These are phyloP conservation scores for Coreoperca whiteheadi DNA, from an alignment of 2,113 vertebrate species.

Conservation along the genomic window DNA sequence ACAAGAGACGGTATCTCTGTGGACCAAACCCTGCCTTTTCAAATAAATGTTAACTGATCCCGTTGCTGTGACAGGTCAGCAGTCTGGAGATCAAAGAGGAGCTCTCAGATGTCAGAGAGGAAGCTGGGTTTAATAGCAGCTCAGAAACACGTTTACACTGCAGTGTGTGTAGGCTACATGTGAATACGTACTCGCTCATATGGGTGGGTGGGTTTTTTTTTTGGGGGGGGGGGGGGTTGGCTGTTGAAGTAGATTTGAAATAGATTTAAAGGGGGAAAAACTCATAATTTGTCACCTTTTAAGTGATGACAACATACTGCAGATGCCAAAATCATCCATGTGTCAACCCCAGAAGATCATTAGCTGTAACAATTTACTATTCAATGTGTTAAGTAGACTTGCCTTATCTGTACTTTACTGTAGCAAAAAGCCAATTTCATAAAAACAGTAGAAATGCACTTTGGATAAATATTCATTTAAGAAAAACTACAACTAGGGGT, in stretches of 20 bases:
- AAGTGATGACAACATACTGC: no score
- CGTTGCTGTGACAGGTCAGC: slow-evolving; percentile 59
- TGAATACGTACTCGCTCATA: slow-evolving; percentile 1
- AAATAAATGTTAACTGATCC: slow-evolving; percentile 54
- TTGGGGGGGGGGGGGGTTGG: no score
- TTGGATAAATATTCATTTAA: background rate
- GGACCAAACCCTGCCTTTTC: slow-evolving; percentile 35
- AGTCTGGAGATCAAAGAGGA: slow-evolving; percentile 62
- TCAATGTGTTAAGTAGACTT: no score
- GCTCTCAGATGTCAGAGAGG: slow-evolving; percentile 40
- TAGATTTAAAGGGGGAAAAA: no score
- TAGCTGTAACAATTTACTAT: no score
- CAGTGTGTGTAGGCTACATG: slow-evolving; percentile 17
- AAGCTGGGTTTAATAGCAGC: slow-evolving; percentile 31
- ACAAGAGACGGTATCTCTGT: background rate
- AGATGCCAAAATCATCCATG: no score
- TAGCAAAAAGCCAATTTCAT: no score
- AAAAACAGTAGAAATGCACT: background rate
- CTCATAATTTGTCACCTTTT: no score
- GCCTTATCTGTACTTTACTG: no score
- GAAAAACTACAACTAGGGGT: background rate
- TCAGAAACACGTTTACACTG: slow-evolving; percentile 2
- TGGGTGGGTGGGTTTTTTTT: no score
- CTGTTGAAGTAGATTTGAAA: no score
- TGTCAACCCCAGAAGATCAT: no score